A percentile compares a stretch with the other conserved stretches of the same genome.
Evolutionary conservation across 1,140 invertebrate species (phyloP).

Genomic region (Cheumatopsyche charites): DNA sequence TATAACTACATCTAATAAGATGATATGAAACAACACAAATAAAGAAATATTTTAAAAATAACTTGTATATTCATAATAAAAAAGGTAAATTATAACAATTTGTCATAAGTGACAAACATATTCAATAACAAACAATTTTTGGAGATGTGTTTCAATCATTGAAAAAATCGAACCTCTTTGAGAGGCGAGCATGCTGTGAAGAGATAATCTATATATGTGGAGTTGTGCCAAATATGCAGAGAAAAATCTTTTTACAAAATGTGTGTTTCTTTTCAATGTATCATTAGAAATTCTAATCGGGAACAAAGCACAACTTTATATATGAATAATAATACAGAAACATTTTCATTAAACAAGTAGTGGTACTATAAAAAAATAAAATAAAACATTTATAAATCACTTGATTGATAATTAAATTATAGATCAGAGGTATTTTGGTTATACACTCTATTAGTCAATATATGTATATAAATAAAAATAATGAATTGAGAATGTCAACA

Average conservation of each 20-base stretch:
- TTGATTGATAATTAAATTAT: slow-evolving; percentile 38
- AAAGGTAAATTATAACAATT: slow-evolving; percentile 40
- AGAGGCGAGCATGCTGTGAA: slow-evolving; percentile 41
- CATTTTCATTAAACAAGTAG: slow-evolving; percentile 48
- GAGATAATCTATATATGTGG: slow-evolving; percentile 37
- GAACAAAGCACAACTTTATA: slow-evolving; percentile 32
- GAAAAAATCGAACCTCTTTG: slow-evolving; percentile 26
- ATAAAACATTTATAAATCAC: slow-evolving; percentile 38
- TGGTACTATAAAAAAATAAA: slow-evolving; percentile 51
- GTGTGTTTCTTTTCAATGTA: slow-evolving; percentile 16
- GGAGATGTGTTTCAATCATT: slow-evolving; percentile 10
- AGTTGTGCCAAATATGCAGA: slow-evolving; percentile 32
- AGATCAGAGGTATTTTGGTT: slow-evolving; percentile 44
- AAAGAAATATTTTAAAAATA: slow-evolving; percentile 42
- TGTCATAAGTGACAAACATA: slow-evolving; percentile 18
- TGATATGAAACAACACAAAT: slow-evolving; percentile 47
- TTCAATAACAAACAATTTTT: slow-evolving; percentile 17
- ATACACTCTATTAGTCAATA: slow-evolving; percentile 42
- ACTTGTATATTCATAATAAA: slow-evolving; percentile 39
- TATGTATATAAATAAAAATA: slow-evolving; percentile 39
- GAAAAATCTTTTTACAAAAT: slow-evolving; percentile 14
- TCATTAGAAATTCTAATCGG: background rate
- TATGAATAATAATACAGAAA: slow-evolving; percentile 34
- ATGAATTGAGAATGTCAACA: slow-evolving; percentile 37
- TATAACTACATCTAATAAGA: slow-evolving; percentile 45